A percentile compares a stretch with the other conserved stretches of the same genome.
Evolutionary conservation across 2,888 invertebrate genomes (phyloP).

Genomic region (Folsomia manolachei): DNA sequence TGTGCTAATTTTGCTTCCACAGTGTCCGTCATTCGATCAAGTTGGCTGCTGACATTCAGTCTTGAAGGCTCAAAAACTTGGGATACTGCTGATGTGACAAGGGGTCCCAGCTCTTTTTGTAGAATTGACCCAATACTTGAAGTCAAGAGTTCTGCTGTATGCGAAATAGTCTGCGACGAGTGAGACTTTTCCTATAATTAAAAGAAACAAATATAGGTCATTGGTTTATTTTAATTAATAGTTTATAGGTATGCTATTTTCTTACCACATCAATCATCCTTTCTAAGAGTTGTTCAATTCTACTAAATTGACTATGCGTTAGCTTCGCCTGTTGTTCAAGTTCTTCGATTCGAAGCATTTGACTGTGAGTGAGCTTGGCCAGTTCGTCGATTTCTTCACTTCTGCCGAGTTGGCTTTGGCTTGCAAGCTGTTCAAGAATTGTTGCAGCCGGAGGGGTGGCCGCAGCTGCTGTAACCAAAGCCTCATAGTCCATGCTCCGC

Average conservation of each 20-base stretch:
- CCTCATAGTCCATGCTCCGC: too few species aligned
- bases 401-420: too few species aligned
- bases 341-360: too few species aligned
- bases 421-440: too few species aligned
- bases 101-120: slow-evolving; percentile 60
- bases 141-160: slow-evolving; percentile 44
- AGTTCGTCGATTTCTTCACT: too few species aligned
- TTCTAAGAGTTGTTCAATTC: slow-evolving; percentile 43
- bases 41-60: slow-evolving; percentile 66
- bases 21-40: slow-evolving; percentile 68
- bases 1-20: slow-evolving; percentile 74
- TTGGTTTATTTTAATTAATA: too few species aligned
- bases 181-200: slow-evolving; percentile 30
- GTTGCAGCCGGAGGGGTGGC: too few species aligned
- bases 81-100: slow-evolving; percentile 50
- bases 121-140: slow-evolving; percentile 54
- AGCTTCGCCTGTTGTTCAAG: slow-evolving; percentile 20
- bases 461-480: too few species aligned
- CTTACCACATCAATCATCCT: slow-evolving; percentile 3
- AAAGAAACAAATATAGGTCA: too few species aligned
- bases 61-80: slow-evolving; percentile 71
- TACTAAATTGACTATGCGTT: slow-evolving; percentile 33
- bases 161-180: slow-evolving; percentile 31
- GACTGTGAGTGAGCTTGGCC: too few species aligned
- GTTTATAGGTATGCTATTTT: too few species aligned